phyloP scores from a whole-genome alignment of 1,140 invertebrate genomes.

The Drosophila arizonae region DNA sequence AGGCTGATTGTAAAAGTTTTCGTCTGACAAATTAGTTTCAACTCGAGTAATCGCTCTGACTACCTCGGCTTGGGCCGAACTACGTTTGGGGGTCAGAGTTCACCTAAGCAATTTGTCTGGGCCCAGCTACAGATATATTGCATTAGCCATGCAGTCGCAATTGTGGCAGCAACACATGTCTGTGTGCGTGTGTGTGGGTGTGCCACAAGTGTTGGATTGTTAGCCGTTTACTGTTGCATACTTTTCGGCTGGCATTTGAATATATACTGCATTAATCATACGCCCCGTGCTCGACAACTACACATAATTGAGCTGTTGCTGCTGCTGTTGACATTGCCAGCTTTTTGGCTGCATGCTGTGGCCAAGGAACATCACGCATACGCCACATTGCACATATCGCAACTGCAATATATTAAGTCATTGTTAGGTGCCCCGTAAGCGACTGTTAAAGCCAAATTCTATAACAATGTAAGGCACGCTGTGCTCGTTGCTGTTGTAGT shows the following conservation, averaged over 20 bases:
- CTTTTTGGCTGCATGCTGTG: constrained; percentile 6
- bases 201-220: constrained; percentile 64
- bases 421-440: constrained; percentile 24
- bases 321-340: constrained; percentile 1
- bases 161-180: constrained; percentile 9
- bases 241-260: constrained; percentile 63
- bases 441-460: constrained; percentile 36
- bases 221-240: constrained; percentile 58
- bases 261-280: constrained; percentile 65
- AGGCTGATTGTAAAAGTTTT: constrained; percentile 10
- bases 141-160: constrained; percentile 38
- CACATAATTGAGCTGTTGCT: constrained; percentile 57
- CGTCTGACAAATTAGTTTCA: constrained; percentile 9
- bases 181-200: constrained; percentile 5
- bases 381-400: constrained; percentile 23
- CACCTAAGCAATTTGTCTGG: constrained; percentile 15
- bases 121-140: background rate
- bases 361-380: constrained; percentile 41
- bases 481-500: constrained; percentile 18
- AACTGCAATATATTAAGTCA: constrained; percentile 41
- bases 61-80: constrained; percentile 19
- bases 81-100: constrained; percentile 17
- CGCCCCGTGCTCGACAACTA: constrained; percentile 42
- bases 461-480: constrained; percentile 41
- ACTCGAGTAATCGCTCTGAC: constrained; percentile 2